These are phyloP conservation scores for Mya arenaria DNA, from an alignment of 1,140 invertebrate genomes.

Conservation along the genomic window DNA sequence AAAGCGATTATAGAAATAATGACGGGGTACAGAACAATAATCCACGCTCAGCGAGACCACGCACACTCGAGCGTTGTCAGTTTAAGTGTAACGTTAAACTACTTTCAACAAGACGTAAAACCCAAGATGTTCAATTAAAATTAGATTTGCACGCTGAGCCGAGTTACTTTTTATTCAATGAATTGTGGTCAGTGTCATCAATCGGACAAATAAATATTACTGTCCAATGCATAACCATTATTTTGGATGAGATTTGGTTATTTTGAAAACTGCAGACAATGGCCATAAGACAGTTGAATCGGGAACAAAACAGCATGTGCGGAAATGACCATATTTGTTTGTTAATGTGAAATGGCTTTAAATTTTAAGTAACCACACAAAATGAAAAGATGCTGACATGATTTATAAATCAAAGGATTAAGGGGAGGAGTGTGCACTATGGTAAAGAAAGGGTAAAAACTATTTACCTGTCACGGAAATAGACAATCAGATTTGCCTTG, in stretches of 20 bases:
- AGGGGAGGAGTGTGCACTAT: no score
- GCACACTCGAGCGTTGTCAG: conserved; percentile 52
- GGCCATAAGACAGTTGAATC: conserved; percentile 27
- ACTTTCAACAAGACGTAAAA: conserved; percentile 54
- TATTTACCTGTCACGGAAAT: no score
- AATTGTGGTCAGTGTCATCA: conserved; percentile 47
- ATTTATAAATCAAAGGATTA: conserved; percentile 52
- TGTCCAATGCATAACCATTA: conserved; percentile 56
- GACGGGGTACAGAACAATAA: conserved; percentile 50
- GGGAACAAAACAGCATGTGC: conserved; percentile 39
- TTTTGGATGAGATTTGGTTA: conserved; percentile 42
- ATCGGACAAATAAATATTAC: conserved; percentile 54
- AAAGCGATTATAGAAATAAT: conserved; percentile 59
- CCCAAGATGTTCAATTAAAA: conserved; percentile 57
- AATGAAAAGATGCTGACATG: conserved; percentile 32
- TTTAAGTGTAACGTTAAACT: conserved; percentile 46
- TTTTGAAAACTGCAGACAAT: conserved; percentile 48
- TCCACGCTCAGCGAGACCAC: conserved; percentile 38
- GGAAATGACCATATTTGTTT: conserved; percentile 58
- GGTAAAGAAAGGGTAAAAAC: no score
- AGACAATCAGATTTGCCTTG: no score
- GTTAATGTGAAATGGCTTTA: conserved; percentile 55
- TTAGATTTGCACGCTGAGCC: conserved; percentile 53
- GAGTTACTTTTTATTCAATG: conserved; percentile 50
- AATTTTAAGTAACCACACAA: conserved; percentile 51